Base-by-base conservation (phyloP, 2,113 vertebrate genomes). In the Anolis carolinensis region DNA sequence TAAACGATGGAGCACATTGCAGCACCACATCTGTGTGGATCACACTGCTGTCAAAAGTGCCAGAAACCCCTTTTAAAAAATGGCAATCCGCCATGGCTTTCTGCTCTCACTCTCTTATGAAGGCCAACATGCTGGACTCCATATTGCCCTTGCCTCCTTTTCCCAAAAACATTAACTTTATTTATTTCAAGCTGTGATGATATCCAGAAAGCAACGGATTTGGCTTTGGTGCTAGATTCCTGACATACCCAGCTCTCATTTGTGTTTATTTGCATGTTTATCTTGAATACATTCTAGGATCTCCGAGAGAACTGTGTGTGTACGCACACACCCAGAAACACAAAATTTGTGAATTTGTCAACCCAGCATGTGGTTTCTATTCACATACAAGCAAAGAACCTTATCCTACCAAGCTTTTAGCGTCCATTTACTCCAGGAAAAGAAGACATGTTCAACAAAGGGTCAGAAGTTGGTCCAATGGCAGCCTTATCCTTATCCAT, bases 301-400 rank as follows among this genome's bases (percentile, higher is more conserved):
- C 68, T 73, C 7, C 14, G 27, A 34, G 55, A 59, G 13, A 30
- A 39, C 44, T 44, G 62, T 39, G 67, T 63, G 71, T 59, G 76
- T 62, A 5, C 9, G 67, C 50, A 39, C 30, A 52, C 25, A 9
- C 52, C 25, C 23, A 5, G 13, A 50, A 14, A 10, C 68, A 36
- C 52, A 86, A 50, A 86, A 62, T 11, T 25, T 32, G 30, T 16
- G 39, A 44, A 39, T 36, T 23, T 86, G 50, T 52, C 52, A 72
- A 32, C 21, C 6, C 59, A 48, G 50, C 84, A 86, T 80, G 70
- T 86, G 84, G 84, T 80, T 86, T 70, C 68, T 48, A 86, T 79
- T 79, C 77, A 72, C 39, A 72, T 4, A 72, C 10, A 62, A 16
- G 20, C 25, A 32, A 7, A 62, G 67, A 79, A 59, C n/a, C 68